These are phyloP conservation scores for Lomographa bimaculata DNA, from an alignment of 2,888 invertebrate species.

Conservation along the genomic window DNA sequence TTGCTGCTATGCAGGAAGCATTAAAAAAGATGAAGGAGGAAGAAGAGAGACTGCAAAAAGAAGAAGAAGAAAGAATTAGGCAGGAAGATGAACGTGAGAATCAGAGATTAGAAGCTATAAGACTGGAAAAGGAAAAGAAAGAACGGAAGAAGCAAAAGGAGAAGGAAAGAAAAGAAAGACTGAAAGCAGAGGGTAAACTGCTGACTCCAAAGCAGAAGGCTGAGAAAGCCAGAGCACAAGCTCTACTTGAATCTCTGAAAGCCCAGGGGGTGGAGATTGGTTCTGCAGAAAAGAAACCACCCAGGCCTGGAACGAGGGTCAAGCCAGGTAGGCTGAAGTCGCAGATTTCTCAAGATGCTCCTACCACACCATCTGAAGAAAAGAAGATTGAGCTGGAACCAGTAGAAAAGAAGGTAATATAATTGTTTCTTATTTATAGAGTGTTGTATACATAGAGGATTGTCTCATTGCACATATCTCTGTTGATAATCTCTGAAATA, in stretches of 20 bases:
- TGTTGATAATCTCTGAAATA: too few relatives aligned
- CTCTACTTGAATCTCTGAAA: conserved; percentile 93
- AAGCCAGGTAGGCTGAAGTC: conserved; percentile 88
- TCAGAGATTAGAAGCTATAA: conserved; percentile 88
- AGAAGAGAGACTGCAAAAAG: conserved; percentile 88
- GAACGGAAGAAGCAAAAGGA: conserved; percentile 95
- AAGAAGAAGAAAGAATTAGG: conserved; percentile 92
- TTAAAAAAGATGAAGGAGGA: conserved; percentile 95
- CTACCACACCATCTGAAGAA: conserved; percentile 73
- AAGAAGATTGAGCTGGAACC: conserved; percentile 78
- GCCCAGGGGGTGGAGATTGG: conserved; percentile 94
- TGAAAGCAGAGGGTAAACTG: conserved; percentile 98
- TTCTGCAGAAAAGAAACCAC: conserved; percentile 85
- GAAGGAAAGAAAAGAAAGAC: conserved; percentile 94
- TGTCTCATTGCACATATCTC: too few relatives aligned
- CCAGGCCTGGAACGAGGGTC: conserved; percentile 88
- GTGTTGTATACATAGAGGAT: not conserved
- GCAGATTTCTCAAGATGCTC: conserved; percentile 84
- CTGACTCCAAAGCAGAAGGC: conserved; percentile 97
- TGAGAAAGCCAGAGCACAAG: conserved; percentile 94
- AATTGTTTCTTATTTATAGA: conserved; percentile 3
- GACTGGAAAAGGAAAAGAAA: conserved; percentile 93
- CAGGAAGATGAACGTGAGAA: conserved; percentile 89
- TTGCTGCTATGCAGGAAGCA: conserved; percentile 96
- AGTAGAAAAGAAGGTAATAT: conserved; percentile 72